These are phyloP conservation scores for Plectropomus leopardus DNA, from an alignment of 2,113 vertebrate genomes.

Conservation along the genomic window DNA sequence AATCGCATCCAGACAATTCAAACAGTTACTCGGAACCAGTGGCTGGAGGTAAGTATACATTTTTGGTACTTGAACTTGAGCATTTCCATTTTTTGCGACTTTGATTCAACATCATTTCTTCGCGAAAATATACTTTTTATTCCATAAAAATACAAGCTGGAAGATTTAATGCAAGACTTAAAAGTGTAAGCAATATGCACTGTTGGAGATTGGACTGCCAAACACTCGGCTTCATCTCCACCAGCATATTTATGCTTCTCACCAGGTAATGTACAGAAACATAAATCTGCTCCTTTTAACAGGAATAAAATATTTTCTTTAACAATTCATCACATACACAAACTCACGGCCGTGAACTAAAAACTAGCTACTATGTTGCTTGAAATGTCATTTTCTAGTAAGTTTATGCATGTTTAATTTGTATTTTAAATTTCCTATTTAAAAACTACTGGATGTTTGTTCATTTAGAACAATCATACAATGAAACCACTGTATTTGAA, in stretches of 20 bases:
- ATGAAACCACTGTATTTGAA: too few relatives aligned
- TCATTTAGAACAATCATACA: neutral
- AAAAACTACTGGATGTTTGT: accelerated
- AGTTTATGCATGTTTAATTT: too few relatives aligned
- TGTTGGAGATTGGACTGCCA: neutral
- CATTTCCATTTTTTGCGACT: neutral
- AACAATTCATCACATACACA: neutral
- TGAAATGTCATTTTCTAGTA: neutral
- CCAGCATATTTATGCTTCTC: neutral
- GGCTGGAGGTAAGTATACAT: neutral
- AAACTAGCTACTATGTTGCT: too few relatives aligned
- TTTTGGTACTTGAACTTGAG: neutral
- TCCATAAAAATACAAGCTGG: neutral
- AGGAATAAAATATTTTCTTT: neutral
- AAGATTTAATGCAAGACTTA: neutral
- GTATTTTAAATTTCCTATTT: neutral
- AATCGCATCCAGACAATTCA: neutral
- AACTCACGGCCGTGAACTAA: neutral
- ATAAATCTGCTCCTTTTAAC: neutral
- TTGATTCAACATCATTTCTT: neutral
- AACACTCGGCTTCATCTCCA: neutral
- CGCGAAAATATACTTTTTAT: neutral
- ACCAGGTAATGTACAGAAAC: accelerated
- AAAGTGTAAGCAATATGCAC: neutral
- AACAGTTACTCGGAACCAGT: neutral